Evolutionary conservation across 2,797 vertebrate genomes (phyloP).

Genomic region (Alfaro cultratus): DNA sequence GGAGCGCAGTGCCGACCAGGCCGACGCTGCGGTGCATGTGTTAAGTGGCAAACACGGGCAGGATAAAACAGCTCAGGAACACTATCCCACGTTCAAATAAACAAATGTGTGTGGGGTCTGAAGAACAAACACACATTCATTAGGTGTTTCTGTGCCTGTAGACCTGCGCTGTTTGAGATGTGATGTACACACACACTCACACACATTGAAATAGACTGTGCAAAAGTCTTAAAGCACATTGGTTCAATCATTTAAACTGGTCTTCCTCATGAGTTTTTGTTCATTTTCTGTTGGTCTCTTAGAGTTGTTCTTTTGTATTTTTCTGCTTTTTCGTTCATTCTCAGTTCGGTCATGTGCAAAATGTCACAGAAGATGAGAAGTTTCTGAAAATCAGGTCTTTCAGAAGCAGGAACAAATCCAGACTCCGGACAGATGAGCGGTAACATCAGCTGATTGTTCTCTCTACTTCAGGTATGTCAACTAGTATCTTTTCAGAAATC

Average conservation of each 20-base stretch:
- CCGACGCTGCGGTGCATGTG: slow-evolving; percentile 66
- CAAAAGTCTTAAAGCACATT: neutral
- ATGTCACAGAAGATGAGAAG: neutral
- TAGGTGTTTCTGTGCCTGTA: slow-evolving; percentile 71
- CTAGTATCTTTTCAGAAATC: neutral
- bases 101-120: slow-evolving; percentile 80
- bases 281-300: neutral
- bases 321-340: neutral
- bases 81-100: slow-evolving; percentile 84
- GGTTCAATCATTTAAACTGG: neutral
- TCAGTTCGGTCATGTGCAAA: neutral
- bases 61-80: slow-evolving; percentile 81
- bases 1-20: slow-evolving; percentile 25
- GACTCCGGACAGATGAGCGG: neutral
- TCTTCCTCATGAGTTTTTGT: neutral
- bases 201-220: slow-evolving; percentile 4
- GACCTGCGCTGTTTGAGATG: slow-evolving; percentile 58
- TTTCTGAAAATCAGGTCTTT: neutral
- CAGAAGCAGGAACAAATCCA: neutral
- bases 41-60: slow-evolving; percentile 76
- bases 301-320: neutral
- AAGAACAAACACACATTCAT: slow-evolving; percentile 83
- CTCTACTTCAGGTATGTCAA: neutral
- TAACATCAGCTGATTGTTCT: neutral
- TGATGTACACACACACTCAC: slow-evolving; percentile 44